These are phyloP conservation scores for Etheostoma nigrum DNA, from an alignment of 2,797 vertebrate species.

Conservation along the genomic window DNA sequence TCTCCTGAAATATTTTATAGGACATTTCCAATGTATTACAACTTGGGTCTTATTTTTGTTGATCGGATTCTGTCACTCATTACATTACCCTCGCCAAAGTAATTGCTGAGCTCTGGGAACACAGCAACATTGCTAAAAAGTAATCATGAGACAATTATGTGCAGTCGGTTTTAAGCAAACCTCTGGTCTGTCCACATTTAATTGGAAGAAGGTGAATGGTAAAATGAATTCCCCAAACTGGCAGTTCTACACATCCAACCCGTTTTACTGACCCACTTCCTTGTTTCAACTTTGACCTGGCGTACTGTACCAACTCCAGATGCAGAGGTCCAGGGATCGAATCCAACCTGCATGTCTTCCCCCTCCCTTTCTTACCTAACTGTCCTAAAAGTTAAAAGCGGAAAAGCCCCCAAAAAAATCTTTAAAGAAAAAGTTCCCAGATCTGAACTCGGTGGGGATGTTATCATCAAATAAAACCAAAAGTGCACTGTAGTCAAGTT, in stretches of 20 bases:
- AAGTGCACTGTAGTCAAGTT: neutral
- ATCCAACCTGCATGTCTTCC: too few relatives aligned
- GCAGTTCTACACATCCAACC: neutral
- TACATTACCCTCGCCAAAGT: conserved; percentile 9
- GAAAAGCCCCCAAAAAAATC: too few relatives aligned
- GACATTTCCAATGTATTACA: conserved; percentile 17
- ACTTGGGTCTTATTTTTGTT: conserved; percentile 1
- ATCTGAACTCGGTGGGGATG: too few relatives aligned
- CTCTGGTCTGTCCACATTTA: conserved; percentile 1
- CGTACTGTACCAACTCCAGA: too few relatives aligned
- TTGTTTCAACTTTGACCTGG: too few relatives aligned
- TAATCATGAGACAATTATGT: conserved; percentile 4
- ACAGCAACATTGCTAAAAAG: neutral
- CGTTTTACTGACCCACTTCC: too few relatives aligned
- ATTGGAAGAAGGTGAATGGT: neutral
- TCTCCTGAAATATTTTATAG: neutral
- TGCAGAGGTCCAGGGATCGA: too few relatives aligned
- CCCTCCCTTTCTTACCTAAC: too few relatives aligned
- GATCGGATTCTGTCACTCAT: conserved; percentile 11
- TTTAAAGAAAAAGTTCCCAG: too few relatives aligned
- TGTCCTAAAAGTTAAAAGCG: too few relatives aligned
- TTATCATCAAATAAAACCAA: neutral
- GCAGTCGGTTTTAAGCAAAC: conserved; percentile 29
- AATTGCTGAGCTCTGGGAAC: conserved; percentile 25
- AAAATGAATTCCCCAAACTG: conserved; percentile 1